These are phyloP conservation scores for Ceraclea dissimilis DNA, from an alignment of 2,888 invertebrate species.

Conservation along the genomic window DNA sequence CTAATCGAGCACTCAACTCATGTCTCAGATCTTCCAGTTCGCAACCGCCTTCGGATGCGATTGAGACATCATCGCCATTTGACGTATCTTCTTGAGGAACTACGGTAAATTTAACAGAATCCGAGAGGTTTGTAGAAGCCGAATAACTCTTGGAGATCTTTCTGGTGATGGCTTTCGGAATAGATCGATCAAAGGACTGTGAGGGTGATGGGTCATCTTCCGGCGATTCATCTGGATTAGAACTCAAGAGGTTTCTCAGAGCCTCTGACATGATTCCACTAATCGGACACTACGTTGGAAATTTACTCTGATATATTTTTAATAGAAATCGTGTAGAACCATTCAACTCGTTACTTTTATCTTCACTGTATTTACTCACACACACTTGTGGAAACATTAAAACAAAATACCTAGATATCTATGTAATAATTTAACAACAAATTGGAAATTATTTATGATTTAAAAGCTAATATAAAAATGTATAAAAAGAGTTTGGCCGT, in stretches of 20 bases:
- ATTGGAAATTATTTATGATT: neutral
- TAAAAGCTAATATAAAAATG: neutral
- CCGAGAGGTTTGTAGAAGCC: conserved; percentile 15
- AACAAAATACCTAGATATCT: no score
- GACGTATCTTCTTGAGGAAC: conserved; percentile 19
- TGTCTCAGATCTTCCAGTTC: conserved; percentile 19
- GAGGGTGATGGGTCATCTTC: conserved; percentile 5
- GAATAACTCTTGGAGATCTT: conserved; percentile 19
- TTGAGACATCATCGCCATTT: conserved; percentile 11
- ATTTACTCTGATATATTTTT: neutral
- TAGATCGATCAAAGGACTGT: conserved; percentile 12
- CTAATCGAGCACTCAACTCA: conserved; percentile 15
- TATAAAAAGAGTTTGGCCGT: neutral
- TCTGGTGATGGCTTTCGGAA: conserved; percentile 17
- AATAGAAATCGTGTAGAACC: neutral
- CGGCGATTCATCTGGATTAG: conserved; percentile 7
- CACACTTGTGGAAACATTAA: neutral
- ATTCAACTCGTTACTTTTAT: neutral
- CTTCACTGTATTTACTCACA: neutral
- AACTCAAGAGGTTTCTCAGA: conserved; percentile 17
- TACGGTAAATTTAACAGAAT: conserved; percentile 17
- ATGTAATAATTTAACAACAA: neutral
- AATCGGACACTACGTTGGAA: neutral
- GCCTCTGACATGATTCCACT: conserved; percentile 20
- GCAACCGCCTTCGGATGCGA: conserved; percentile 19